Percentiles rank a stretch among this genome's conserved stretches.
phyloP scores from a whole-genome alignment of 2,113 vertebrate species.

The Amphiprion percula region DNA sequence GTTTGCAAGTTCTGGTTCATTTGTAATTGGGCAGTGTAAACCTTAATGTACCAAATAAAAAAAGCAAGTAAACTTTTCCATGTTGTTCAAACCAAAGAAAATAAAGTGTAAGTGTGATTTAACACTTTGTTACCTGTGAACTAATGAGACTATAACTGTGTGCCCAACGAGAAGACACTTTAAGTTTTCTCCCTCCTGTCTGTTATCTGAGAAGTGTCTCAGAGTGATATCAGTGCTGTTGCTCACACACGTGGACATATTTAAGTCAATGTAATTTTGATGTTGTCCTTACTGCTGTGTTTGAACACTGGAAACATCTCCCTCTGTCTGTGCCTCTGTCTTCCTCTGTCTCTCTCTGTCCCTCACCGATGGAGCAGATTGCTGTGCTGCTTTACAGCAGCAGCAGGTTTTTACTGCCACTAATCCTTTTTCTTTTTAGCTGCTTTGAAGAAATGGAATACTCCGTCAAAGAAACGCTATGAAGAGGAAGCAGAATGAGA shows the following conservation, averaged over 20 bases:
- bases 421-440: constrained; percentile 81
- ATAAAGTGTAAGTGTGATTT: background rate
- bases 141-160: background rate
- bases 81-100: constrained; percentile 1
- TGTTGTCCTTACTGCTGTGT: constrained; percentile 28
- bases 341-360: background rate
- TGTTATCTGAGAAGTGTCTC: background rate
- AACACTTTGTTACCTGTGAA: background rate
- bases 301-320: constrained; percentile 58
- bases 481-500: constrained; percentile 45
- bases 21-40: constrained; percentile 31
- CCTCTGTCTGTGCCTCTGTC: background rate
- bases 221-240: background rate
- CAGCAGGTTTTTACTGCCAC: constrained; percentile 42
- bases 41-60: constrained; percentile 17
- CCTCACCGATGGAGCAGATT: constrained; percentile 3
- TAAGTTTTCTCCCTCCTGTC: background rate
- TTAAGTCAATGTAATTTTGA: constrained; percentile 18
- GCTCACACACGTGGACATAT: background rate
- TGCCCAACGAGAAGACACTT: background rate
- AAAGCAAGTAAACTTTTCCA: constrained; percentile 5
- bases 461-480: constrained; percentile 41
- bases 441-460: constrained; percentile 48
- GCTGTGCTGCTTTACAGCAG: constrained; percentile 10
- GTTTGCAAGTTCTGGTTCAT: constrained; percentile 29